Base-by-base conservation (phyloP, 2,888 invertebrate species). In the Ormia ochracea region DNA sequence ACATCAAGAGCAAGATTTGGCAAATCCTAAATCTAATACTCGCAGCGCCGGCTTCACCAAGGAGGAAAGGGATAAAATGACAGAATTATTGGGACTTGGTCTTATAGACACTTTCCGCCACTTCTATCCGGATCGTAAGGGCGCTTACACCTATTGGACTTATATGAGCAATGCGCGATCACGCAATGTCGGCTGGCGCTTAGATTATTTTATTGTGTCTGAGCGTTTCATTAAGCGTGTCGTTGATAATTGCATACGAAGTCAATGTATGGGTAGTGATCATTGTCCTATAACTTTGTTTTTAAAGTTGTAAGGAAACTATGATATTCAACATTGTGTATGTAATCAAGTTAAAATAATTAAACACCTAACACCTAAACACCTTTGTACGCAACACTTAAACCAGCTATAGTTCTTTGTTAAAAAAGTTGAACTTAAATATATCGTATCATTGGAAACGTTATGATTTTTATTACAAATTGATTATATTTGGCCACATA, bases 121-220 rank as follows among this genome's bases (percentile, higher is more conserved):
- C 82, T 90, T 98, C 2, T 94, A 99, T 90, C 98, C 99, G 0
- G 94, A 97, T 7, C 91, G 93, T 85, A 93, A 92, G 5, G 94
- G 92, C 7, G 95, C 94, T 1, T 99, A 98, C 89, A 96, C 98
- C 0, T 99, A 96, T 89, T 99, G 99, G 99, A 94, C 97, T 0
- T 98, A 97, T 88, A 95, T 98, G 93, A 91, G 91, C 81, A 97
- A 96, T 89, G 92, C 96, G 6, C 92, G 99, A 63, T 91, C 93
- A 9, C 97, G 95, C 86, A 97, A 99, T 90, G 93, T 97, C 82
- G 99, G 99, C 89, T 99, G 99, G 98, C 93, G 99, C 85, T 90
- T 99, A 87, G 99, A 99, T 90, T 99, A 99, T 90, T 98, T 96
- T 88, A 92, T 99, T 63, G 90, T 97, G 7, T 98, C 98, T 0